Conservation (phyloP, 2,797 vertebrate species). For the Lycodopsis pacificus region DNA sequence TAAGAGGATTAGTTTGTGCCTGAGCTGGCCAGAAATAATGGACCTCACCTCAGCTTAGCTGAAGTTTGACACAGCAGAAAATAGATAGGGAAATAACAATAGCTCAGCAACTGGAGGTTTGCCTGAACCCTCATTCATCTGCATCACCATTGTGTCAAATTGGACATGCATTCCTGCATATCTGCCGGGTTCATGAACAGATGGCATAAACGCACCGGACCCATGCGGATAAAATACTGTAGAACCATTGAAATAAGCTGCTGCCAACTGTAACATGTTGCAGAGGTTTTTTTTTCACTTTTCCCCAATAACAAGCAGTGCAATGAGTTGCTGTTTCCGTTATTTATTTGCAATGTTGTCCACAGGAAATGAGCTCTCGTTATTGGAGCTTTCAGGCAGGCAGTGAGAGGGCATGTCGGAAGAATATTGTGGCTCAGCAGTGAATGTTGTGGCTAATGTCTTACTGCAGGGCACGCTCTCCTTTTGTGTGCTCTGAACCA, state of each 20-base stretch:
- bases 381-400: constrained; percentile 73
- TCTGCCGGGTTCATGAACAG: constrained; percentile 52
- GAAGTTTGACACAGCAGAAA: constrained; percentile 77
- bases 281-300: constrained; percentile 10
- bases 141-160: constrained; percentile 72
- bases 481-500: constrained; percentile 78
- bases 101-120: constrained; percentile 50
- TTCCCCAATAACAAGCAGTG: constrained; percentile 36
- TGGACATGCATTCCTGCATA: constrained; percentile 69
- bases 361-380: constrained; percentile 65
- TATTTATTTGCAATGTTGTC: constrained; percentile 62
- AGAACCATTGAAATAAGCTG: constrained; percentile 64
- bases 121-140: constrained; percentile 63
- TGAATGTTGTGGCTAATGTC: constrained; percentile 78
- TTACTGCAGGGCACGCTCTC: constrained; percentile 72
- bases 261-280: constrained; percentile 54
- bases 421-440: constrained; percentile 56
- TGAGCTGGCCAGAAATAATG: constrained; percentile 81
- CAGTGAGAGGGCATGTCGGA: constrained; percentile 51
- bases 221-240: constrained; percentile 44
- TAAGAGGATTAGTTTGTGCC: constrained; percentile 84
- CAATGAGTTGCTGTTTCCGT: constrained; percentile 50
- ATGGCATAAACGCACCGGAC: constrained; percentile 42
- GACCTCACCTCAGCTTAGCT: constrained; percentile 71
- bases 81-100: constrained; percentile 62